A percentile compares a stretch with the other conserved stretches of the same genome.
These are phyloP conservation scores for Sceloporus undulatus DNA, from an alignment of 2,113 vertebrate genomes.

Conservation along the genomic window DNA sequence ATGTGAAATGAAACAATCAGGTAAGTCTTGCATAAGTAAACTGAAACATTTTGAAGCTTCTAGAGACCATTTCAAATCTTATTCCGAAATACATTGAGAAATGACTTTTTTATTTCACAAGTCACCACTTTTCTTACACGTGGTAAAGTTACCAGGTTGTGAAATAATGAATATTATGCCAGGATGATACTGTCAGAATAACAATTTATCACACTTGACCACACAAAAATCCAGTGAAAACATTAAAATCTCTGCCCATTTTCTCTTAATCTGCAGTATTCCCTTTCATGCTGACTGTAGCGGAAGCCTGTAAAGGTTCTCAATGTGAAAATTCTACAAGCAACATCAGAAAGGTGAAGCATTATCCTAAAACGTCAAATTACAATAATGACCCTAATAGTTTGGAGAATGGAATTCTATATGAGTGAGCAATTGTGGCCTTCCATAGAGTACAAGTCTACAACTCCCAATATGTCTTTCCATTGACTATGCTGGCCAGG, in stretches of 20 bases:
- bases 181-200: neutral
- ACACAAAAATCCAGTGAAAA: slow-evolving; percentile 6
- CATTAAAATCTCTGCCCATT: neutral
- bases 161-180: neutral
- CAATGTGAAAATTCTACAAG: slow-evolving; percentile 38
- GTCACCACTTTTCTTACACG: neutral
- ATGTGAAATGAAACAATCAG: too few species aligned
- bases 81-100: too few species aligned
- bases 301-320: slow-evolving; percentile 27
- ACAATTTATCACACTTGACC: neutral
- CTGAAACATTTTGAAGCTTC: too few species aligned
- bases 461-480: too few species aligned
- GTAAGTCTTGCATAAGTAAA: too few species aligned
- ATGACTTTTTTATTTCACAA: neutral
- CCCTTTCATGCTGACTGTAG: slow-evolving; percentile 14
- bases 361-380: neutral
- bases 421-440: neutral
- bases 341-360: slow-evolving; percentile 28
- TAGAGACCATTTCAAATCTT: too few species aligned
- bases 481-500: too few species aligned
- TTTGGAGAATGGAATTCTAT: neutral
- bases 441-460: too few species aligned
- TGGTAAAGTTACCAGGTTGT: neutral
- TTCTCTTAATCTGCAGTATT: slow-evolving; percentile 45
- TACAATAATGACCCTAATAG: neutral